phyloP scores from a whole-genome alignment of 2,797 vertebrate species.

The Anisognathus igniventris region DNA sequence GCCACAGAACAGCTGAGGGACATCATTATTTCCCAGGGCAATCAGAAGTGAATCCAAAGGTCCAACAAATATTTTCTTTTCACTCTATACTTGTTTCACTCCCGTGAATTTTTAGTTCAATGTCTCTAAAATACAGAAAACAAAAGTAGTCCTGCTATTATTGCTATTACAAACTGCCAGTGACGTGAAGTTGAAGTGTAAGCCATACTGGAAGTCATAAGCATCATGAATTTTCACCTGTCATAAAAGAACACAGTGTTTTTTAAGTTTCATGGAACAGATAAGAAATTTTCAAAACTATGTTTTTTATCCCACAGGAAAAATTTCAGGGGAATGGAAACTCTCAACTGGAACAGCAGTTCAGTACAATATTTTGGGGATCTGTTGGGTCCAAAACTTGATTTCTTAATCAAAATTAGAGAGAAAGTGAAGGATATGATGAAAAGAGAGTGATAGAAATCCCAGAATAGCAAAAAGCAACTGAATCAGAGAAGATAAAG shows the following conservation, averaged over 20 bases:
- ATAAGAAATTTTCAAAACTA: not conserved
- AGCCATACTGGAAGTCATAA: not conserved
- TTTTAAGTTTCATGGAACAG: not conserved
- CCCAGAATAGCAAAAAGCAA: not conserved
- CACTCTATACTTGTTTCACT: not conserved
- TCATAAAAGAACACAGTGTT: not conserved
- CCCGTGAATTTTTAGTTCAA: not conserved
- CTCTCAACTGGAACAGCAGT: not conserved
- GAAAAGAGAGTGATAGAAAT: not conserved
- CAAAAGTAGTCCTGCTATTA: not conserved
- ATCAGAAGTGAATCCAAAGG: not conserved
- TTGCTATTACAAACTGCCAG: not conserved
- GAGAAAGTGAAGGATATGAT: not conserved
- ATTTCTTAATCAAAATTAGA: not conserved
- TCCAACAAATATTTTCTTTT: not conserved
- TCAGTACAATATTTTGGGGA: not conserved
- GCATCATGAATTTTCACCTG: not conserved
- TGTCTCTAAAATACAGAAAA: not conserved
- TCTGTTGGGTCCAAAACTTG: not conserved
- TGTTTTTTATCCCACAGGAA: not conserved
- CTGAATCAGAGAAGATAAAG: not conserved
- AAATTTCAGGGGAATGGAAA: not conserved
- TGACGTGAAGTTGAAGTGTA: not conserved
- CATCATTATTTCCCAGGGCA: not conserved
- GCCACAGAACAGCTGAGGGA: not conserved